These are phyloP conservation scores for Stenolophus ochropezus DNA, from an alignment of 2,888 invertebrate species.

Conservation along the genomic window DNA sequence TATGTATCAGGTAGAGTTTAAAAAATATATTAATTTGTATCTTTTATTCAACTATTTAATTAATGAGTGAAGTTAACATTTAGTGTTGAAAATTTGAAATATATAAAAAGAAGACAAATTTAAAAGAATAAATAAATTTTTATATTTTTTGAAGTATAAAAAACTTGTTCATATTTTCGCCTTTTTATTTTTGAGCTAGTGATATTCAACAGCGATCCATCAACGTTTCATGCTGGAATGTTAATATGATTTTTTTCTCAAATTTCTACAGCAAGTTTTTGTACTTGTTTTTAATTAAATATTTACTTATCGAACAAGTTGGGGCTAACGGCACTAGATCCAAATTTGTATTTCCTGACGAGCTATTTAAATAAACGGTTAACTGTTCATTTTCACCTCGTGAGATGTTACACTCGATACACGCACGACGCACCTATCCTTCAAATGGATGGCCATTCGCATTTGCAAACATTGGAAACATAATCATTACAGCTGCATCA, in stretches of 20 bases:
- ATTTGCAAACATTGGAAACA: background rate
- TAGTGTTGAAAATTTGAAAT: too few relatives aligned
- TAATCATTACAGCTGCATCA: background rate
- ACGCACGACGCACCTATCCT: too few relatives aligned
- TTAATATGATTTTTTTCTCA: conserved; percentile 29
- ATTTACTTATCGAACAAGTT: conserved; percentile 1
- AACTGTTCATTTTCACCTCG: conserved; percentile 26
- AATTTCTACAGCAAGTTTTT: conserved; percentile 30
- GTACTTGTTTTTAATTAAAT: conserved; percentile 9
- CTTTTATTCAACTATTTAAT: too few relatives aligned
- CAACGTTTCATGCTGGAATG: background rate
- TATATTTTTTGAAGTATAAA: too few relatives aligned
- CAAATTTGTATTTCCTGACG: conserved; percentile 41
- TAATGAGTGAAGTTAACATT: too few relatives aligned
- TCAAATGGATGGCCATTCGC: too few relatives aligned
- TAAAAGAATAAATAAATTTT: too few relatives aligned
- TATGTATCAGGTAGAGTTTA: too few relatives aligned
- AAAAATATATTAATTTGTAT: too few relatives aligned
- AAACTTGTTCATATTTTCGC: too few relatives aligned
- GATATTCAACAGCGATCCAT: background rate
- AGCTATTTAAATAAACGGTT: conserved; percentile 26
- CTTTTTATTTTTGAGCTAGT: too few relatives aligned
- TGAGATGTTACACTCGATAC: background rate
- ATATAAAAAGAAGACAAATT: too few relatives aligned
- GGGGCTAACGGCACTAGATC: conserved; percentile 24